Evolutionary conservation across 2,797 vertebrate genomes (phyloP).

Genomic region (Notamacropus eugenii): DNA sequence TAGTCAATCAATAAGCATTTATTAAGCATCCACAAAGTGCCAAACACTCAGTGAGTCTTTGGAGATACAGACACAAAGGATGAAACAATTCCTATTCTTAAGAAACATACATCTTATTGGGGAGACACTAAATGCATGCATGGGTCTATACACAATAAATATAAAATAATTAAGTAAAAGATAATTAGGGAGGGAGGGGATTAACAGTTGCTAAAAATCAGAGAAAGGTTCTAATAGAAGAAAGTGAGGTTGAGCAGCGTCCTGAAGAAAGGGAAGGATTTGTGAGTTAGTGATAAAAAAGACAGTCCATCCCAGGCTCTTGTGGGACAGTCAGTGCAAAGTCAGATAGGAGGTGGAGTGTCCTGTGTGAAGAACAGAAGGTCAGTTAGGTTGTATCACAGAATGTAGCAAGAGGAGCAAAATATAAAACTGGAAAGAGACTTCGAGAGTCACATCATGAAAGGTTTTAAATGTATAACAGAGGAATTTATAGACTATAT

Average conservation of each 20-base stretch:
- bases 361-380: neutral
- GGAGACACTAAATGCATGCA: neutral
- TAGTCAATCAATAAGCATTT: neutral
- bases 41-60: neutral
- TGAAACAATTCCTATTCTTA: neutral
- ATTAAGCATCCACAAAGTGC: neutral
- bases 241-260: neutral
- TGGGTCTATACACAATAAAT: neutral
- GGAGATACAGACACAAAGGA: neutral
- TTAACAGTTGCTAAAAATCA: neutral
- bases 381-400: neutral
- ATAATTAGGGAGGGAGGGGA: neutral
- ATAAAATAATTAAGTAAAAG: neutral
- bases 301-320: neutral
- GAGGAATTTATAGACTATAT: neutral
- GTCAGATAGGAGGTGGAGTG: neutral
- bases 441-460: neutral
- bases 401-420: neutral
- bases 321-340: neutral
- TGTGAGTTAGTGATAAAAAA: neutral
- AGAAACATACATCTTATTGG: neutral
- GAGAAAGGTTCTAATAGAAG: neutral
- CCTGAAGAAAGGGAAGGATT: neutral
- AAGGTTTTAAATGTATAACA: neutral
- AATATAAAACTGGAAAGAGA: neutral